These are phyloP conservation scores for Scytalopus superciliaris DNA, from an alignment of 2,113 vertebrate species.

Conservation along the genomic window DNA sequence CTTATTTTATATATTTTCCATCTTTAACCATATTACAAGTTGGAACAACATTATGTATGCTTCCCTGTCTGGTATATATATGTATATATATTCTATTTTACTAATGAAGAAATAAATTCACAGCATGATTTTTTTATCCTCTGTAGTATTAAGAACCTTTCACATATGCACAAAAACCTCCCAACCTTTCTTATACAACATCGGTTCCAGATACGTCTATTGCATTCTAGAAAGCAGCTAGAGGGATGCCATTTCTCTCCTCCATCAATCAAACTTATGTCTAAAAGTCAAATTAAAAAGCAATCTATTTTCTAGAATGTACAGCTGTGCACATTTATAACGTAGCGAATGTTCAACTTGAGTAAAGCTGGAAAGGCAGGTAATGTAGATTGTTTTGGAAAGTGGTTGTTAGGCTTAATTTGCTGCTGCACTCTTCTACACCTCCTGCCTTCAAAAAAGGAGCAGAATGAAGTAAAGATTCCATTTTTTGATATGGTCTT, in stretches of 20 bases:
- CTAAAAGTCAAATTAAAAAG: neutral
- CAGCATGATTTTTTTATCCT: neutral
- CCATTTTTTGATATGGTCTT: neutral
- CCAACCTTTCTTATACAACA: neutral
- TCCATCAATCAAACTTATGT: neutral
- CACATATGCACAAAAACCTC: fast-evolving
- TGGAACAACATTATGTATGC: neutral
- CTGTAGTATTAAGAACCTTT: neutral
- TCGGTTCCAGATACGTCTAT: neutral
- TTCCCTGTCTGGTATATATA: neutral
- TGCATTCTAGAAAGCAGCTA: neutral
- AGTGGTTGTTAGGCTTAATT: neutral
- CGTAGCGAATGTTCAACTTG: neutral
- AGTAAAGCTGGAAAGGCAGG: neutral
- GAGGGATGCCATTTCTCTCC: neutral
- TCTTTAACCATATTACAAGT: neutral
- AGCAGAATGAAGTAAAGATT: neutral
- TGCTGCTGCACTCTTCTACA: neutral
- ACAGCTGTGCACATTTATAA: neutral
- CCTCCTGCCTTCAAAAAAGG: neutral
- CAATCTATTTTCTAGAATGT: neutral
- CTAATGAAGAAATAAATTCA: neutral
- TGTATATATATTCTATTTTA: neutral
- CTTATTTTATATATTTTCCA: neutral
- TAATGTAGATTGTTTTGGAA: neutral